A percentile compares a stretch with the other conserved stretches of the same genome.
Conservation (phyloP, 2,113 vertebrate genomes). For the Takifugu flavidus region DNA sequence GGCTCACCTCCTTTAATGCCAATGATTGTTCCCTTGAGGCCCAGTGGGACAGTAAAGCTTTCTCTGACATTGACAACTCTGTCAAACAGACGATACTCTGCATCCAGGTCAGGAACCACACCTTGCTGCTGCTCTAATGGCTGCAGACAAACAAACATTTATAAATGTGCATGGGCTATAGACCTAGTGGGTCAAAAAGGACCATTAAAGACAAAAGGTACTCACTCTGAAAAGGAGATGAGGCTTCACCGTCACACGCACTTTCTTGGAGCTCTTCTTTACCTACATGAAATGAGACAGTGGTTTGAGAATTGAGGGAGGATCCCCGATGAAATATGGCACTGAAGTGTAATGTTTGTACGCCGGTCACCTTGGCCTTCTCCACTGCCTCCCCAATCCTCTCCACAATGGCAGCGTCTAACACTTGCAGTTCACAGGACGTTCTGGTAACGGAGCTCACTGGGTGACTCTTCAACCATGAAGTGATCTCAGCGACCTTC, state of each 20-base stretch:
- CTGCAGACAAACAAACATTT: conserved; percentile 61
- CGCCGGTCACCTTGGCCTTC: conserved; percentile 48
- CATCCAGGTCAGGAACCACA: conserved; percentile 87
- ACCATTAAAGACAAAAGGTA: conserved; percentile 1
- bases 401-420: conserved; percentile 62
- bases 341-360: background rate
- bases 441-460: conserved; percentile 64
- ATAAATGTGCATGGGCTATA: background rate
- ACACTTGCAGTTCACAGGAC: conserved; percentile 66
- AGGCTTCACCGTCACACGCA: conserved; percentile 95
- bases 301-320: background rate
- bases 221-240: conserved; percentile 94
- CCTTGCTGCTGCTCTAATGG: conserved; percentile 93
- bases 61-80: conserved; percentile 94
- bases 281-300: conserved; percentile 66
- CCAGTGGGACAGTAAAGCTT: conserved; percentile 90
- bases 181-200: too few species aligned
- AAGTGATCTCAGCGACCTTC: conserved; percentile 61
- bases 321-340: too few species aligned
- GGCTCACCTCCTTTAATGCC: conserved; percentile 94
- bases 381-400: conserved; percentile 65
- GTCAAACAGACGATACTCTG: conserved; percentile 91
- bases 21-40: conserved; percentile 90
- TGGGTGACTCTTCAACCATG: conserved; percentile 65
- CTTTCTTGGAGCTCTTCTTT: conserved; percentile 91